These are phyloP conservation scores for Florisuga fusca DNA, from an alignment of 2,797 vertebrate species.

Conservation along the genomic window DNA sequence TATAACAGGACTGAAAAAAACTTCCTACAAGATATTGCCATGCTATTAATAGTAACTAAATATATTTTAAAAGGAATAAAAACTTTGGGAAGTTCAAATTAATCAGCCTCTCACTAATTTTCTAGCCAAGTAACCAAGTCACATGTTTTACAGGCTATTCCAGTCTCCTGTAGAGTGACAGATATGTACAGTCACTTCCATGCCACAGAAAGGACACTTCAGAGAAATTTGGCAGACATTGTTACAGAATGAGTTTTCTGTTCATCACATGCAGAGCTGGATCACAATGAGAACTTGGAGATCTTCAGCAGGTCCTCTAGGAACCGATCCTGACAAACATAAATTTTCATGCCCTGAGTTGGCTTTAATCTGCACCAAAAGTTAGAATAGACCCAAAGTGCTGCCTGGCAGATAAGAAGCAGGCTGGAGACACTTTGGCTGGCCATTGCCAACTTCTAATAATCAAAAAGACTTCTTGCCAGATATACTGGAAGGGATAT, in stretches of 20 bases:
- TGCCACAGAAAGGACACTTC: background rate
- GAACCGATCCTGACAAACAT: background rate
- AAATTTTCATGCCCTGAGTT: background rate
- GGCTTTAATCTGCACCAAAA: background rate
- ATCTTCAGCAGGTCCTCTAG: background rate
- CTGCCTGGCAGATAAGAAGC: background rate
- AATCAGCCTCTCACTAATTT: background rate
- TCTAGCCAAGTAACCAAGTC: background rate
- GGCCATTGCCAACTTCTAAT: background rate
- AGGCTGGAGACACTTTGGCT: background rate
- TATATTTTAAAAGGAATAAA: background rate
- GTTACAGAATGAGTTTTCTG: background rate
- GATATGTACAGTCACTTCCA: background rate
- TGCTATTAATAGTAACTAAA: background rate
- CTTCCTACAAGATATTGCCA: accelerated
- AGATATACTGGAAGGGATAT: background rate
- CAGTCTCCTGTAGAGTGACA: accelerated
- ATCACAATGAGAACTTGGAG: background rate
- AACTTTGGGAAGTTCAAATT: background rate
- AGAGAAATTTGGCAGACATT: background rate
- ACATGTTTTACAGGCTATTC: background rate
- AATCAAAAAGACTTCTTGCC: background rate
- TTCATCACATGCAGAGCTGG: background rate
- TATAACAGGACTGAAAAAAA: background rate
- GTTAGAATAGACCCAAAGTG: background rate